Percentiles rank a stretch among this genome's conserved stretches.
These are phyloP conservation scores for Lepus oiostolus DNA, from an alignment of 2,797 vertebrate species.

Conservation along the genomic window DNA sequence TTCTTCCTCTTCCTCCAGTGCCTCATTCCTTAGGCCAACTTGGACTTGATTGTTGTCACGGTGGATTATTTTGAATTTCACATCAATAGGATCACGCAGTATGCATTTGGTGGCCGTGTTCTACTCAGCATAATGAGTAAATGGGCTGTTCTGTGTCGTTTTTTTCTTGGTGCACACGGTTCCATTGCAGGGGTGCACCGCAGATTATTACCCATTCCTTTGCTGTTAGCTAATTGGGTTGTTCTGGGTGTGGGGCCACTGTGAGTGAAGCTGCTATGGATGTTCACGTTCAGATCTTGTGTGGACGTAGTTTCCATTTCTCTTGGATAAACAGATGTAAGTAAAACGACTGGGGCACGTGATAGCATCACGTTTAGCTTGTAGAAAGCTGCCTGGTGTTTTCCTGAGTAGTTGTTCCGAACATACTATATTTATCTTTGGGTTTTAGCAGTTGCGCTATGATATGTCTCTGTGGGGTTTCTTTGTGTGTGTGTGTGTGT, in stretches of 20 bases:
- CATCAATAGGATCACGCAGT: background rate
- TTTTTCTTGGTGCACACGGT: background rate
- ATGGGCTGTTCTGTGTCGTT: background rate
- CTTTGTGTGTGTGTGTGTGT: background rate
- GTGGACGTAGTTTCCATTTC: background rate
- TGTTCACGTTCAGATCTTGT: background rate
- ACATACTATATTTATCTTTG: background rate
- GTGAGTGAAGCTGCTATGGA: background rate
- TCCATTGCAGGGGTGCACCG: background rate
- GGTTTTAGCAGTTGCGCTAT: constrained; percentile 21
- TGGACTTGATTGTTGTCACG: background rate
- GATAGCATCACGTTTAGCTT: background rate
- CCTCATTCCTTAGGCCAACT: background rate
- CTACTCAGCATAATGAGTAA: background rate
- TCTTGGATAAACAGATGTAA: background rate
- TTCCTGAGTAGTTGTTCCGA: background rate
- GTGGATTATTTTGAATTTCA: background rate
- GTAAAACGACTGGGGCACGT: background rate
- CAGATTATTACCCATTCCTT: background rate
- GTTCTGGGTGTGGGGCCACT: background rate
- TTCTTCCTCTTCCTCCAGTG: background rate
- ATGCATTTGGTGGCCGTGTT: background rate
- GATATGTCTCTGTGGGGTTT: constrained; percentile 26
- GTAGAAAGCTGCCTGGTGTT: background rate
- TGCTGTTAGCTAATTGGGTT: background rate